Evolutionary conservation across 2,888 invertebrate species (phyloP), one percentile per base, ranked within the genome.

Genomic region (Empis stercorea): DNA sequence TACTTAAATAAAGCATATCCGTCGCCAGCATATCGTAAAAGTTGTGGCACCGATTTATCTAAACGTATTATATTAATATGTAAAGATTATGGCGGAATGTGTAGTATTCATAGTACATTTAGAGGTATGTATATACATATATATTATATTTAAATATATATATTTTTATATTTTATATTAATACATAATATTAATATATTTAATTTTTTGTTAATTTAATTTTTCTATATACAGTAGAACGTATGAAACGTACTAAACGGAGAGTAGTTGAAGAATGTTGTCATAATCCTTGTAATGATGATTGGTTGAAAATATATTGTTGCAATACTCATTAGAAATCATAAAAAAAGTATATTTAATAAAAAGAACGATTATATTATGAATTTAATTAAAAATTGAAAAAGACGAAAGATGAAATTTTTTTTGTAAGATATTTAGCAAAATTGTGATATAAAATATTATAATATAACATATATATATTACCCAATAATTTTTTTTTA

Each of bases 231-330:
- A 4, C 37, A 37, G 11, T 9, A 27, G 40, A 23, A 20, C 40
- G 20, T 40, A 14, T 13, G 13, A 20, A 40, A 16, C 32, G 43
- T 13, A 27, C 32, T 4, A 43, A 32, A 20, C 16, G 43, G 17
- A 34, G 34, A 32, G 32, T 43, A 16, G 43, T 43, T 20, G 34
- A 34, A 27, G 43, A 43, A 34, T 43, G 43, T 13, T 43, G 43
- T 16, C 43, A 32, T 7, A 43, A 34, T n/a, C 17, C 32, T 15
- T 43, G 43, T 13, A 17, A 43, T 43, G 43, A 43, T 43, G 32
- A 43, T n/a, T 40, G 20, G 20, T 20, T 40, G n/a, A 20, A 40
- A 40, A 40, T 40, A 40, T 40, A 40, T 23, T 40, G 40, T 10
- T 40, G 40, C 9, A 27, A 27, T 20, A 20, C 20, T 20, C 20